Evolutionary conservation across 2,888 invertebrate genomes (phyloP), one percentile per base, ranked within the genome.

Genomic region (Phasia obesa): DNA sequence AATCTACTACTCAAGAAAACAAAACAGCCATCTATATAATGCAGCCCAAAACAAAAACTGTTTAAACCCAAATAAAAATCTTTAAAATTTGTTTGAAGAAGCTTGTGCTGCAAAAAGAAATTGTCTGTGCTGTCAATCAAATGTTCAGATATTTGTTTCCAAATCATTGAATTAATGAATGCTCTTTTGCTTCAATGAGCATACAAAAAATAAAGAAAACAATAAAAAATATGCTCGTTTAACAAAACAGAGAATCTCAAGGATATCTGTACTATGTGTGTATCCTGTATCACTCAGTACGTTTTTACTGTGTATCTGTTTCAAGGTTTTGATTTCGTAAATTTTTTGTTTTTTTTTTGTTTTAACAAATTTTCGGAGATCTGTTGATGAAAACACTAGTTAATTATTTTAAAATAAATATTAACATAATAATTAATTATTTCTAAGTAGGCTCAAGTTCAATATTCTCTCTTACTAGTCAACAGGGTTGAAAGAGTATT

Each of bases 81-180:
- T 51, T 60, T 15, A 65, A 67, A 76, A 57, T 85, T 84, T 83
- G 76, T 85, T 80, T 85, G 67, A 82, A 79, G 79, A 75, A 83
- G 75, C 83, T 79, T 75, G 13, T 44, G 51, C 57, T 70, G 67
- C 64, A 82, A 73, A 80, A 73, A 78, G 75, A 86, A 84, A 85
- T 88, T 86, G 87, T 87, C 85, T 84, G 86, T 84, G 78, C 86
- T 87, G 89, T 89, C 89, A 87, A 86, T 88, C 89, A 90, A 88
- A 90, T 89, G 89, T 88, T 88, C 89, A 89, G 90, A 89, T 88
- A 89, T 89, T 88, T 87, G 85, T 88, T 90, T 90, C 89, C 89
- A 88, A 89, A 88, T 88, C 90, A 90, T 82, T 90, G 90, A 90
- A 87, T 88, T 87, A 87, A 87, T 87, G 87, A 89, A 87, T 87